Conservation (phyloP, 64 coral and sea anemone species). For the Porites lutea region DNA sequence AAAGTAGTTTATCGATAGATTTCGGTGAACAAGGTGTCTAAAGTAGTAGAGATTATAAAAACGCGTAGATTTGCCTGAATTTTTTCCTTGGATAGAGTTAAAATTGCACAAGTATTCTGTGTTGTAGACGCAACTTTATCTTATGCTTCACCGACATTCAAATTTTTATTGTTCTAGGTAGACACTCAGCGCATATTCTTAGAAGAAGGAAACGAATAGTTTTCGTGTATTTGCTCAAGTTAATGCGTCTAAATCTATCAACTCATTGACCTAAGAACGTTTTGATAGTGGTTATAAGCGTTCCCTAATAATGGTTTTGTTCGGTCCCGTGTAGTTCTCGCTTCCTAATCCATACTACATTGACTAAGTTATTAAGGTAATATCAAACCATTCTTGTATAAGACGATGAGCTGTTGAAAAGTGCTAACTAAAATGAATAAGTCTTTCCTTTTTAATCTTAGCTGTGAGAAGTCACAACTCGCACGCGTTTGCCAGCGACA, state of each 20-base stretch:
- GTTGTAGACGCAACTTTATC: not conserved
- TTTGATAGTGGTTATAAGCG: slow-evolving; percentile 87
- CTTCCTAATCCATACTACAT: slow-evolving; percentile 87
- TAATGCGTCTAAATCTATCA: slow-evolving; percentile 89
- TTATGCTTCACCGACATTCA: slow-evolving; percentile 62
- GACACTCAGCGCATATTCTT: slow-evolving; percentile 18
- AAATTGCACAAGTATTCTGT: slow-evolving; percentile 15
- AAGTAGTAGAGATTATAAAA: slow-evolving; percentile 1
- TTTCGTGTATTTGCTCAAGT: slow-evolving; percentile 71
- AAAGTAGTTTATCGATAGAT: slow-evolving; percentile 4
- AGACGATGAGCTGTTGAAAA: slow-evolving; percentile 52
- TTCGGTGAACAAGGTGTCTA: not conserved
- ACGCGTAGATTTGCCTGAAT: not conserved
- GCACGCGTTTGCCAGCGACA: not conserved
- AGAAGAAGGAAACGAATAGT: slow-evolving; percentile 29
- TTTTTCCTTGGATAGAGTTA: not conserved
- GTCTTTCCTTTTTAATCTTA: slow-evolving; percentile 56
- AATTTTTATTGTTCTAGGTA: slow-evolving; percentile 77
- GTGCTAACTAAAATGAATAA: slow-evolving; percentile 54
- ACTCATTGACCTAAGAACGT: slow-evolving; percentile 91
- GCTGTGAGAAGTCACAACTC: slow-evolving; percentile 39
- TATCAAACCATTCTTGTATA: slow-evolving; percentile 60
- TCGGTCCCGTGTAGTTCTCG: slow-evolving; percentile 82
- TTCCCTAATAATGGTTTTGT: slow-evolving; percentile 98
- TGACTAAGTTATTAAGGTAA: slow-evolving; percentile 87